A percentile compares a stretch with the other conserved stretches of the same genome.
Conservation (phyloP, 2,888 invertebrate species). For the Erannis defoliaria region DNA sequence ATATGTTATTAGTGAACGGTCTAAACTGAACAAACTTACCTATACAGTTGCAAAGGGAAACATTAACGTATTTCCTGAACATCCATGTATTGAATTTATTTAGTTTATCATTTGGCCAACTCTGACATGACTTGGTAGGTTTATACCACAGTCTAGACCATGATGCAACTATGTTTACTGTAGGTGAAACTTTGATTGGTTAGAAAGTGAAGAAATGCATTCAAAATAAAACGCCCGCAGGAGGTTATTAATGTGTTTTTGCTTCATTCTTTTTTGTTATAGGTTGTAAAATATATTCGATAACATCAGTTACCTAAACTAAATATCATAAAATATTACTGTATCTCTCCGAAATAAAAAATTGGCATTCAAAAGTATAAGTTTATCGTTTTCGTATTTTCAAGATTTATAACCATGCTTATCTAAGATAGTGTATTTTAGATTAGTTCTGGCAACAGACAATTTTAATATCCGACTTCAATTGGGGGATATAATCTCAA, state of each 20-base stretch:
- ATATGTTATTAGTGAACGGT: constrained; percentile 12
- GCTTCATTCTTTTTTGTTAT: background rate
- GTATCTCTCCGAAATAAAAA: background rate
- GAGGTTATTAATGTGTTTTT: constrained; percentile 4
- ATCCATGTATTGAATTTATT: background rate
- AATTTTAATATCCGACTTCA: too few relatives aligned
- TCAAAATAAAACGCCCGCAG: background rate
- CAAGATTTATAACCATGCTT: too few relatives aligned
- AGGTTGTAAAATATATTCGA: background rate
- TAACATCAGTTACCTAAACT: background rate
- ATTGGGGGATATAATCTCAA: too few relatives aligned
- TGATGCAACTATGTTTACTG: constrained; percentile 17
- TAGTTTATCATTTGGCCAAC: background rate
- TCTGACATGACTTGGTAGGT: background rate
- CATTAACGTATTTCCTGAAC: background rate
- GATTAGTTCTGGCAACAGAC: too few relatives aligned
- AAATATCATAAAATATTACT: background rate
- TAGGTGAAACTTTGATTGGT: constrained; percentile 14
- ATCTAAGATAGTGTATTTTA: too few relatives aligned
- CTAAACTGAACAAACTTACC: background rate
- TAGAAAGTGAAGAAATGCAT: constrained; percentile 18
- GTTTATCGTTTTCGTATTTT: too few relatives aligned
- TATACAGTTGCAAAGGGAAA: background rate
- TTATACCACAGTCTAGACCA: background rate
- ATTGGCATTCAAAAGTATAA: too few relatives aligned